phyloP scores from a whole-genome alignment of 2,888 invertebrate genomes.

The Iphiclides podalirius region DNA sequence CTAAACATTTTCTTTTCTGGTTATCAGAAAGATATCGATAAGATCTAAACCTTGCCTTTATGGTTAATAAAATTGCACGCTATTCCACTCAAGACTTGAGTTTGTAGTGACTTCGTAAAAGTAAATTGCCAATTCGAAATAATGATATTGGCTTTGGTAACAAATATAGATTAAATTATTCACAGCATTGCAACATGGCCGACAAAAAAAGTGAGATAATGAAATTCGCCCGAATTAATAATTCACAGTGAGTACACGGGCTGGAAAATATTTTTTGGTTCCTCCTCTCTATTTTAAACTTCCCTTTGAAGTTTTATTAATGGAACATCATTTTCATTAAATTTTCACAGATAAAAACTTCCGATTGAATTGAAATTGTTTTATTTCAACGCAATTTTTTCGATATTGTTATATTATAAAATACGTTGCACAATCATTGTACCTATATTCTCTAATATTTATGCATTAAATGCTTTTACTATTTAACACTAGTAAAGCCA shows the following conservation, averaged over 20 bases:
- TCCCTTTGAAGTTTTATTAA: not conserved
- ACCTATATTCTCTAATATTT: too few relatives aligned
- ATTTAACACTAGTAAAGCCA: too few relatives aligned
- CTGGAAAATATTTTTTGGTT: not conserved
- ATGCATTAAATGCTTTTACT: too few relatives aligned
- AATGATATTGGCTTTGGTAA: not conserved
- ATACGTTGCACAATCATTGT: too few relatives aligned
- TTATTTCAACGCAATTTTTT: too few relatives aligned
- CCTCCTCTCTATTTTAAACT: not conserved
- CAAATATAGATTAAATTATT: slow-evolving; percentile 15
- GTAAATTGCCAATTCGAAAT: slow-evolving; percentile 1
- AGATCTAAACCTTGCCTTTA: too few relatives aligned
- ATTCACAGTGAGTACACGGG: too few relatives aligned
- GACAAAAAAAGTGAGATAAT: slow-evolving; percentile 22
- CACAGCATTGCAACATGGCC: slow-evolving; percentile 30
- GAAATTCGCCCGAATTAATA: not conserved
- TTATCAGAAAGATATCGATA: too few relatives aligned
- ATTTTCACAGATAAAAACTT: too few relatives aligned
- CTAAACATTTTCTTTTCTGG: too few relatives aligned
- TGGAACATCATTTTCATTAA: not conserved
- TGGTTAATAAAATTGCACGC: not conserved
- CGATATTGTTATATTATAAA: too few relatives aligned
- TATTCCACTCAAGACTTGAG: not conserved
- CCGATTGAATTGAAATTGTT: too few relatives aligned
- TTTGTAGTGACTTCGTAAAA: not conserved